These are phyloP conservation scores for Oxyruncus cristatus DNA, from an alignment of 2,113 vertebrate species.

Conservation along the genomic window DNA sequence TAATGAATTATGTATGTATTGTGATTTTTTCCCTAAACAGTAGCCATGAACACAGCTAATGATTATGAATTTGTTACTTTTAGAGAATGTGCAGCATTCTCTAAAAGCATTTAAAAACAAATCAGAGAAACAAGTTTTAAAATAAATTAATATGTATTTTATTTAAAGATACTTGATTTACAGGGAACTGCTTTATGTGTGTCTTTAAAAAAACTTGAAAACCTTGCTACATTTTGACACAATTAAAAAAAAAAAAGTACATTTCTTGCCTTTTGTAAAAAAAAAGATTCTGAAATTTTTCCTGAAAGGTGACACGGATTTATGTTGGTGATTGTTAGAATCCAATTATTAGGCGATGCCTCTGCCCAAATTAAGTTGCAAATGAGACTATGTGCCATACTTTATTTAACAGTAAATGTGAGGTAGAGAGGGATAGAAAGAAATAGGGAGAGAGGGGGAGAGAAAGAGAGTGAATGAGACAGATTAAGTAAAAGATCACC, in stretches of 20 bases:
- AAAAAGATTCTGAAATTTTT: background rate
- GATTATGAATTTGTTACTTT: background rate
- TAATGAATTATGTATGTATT: background rate
- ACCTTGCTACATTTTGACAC: background rate
- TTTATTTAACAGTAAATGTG: background rate
- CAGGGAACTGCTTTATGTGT: background rate
- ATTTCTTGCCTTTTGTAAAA: background rate
- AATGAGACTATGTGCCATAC: background rate
- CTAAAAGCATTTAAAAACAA: background rate
- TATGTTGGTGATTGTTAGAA: background rate
- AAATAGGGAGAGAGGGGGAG: background rate
- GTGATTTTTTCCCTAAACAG: background rate
- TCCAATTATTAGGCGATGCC: background rate
- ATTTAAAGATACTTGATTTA: background rate
- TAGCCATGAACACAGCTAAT: background rate
- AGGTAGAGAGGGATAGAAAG: background rate
- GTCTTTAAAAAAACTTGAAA: background rate
- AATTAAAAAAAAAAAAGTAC: background rate
- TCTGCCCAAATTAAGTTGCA: background rate
- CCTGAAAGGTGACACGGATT: background rate
- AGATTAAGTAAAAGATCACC: background rate
- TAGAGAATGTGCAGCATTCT: background rate
- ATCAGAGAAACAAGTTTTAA: background rate
- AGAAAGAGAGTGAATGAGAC: background rate
- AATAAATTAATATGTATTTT: background rate